phyloP scores from a whole-genome alignment of 2,113 vertebrate species.

The Penelope pileata region DNA sequence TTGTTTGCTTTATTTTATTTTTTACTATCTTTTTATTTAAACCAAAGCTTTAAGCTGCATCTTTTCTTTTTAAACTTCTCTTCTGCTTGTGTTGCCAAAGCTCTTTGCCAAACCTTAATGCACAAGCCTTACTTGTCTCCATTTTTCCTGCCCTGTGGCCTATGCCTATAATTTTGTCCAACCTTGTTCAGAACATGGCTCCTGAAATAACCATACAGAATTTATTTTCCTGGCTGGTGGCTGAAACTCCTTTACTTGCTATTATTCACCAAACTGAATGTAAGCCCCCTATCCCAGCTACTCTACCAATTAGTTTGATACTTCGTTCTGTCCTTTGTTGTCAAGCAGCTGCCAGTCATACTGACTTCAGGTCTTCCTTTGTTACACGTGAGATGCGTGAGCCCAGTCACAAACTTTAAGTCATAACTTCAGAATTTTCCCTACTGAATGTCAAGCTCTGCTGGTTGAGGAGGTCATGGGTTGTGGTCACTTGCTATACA shows the following conservation, averaged over 20 bases:
- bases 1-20: background rate
- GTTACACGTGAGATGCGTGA: background rate
- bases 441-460: background rate
- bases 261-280: background rate
- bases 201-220: background rate
- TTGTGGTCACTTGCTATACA: background rate
- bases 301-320: background rate
- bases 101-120: background rate
- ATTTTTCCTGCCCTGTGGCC: background rate
- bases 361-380: background rate
- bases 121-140: background rate
- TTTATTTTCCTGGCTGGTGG: background rate
- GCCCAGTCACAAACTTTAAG: background rate
- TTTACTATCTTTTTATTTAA: background rate
- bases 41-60: background rate
- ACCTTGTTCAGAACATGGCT: background rate
- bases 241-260: background rate
- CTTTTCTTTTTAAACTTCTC: background rate
- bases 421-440: background rate
- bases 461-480: background rate
- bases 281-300: background rate
- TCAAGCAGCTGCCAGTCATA: background rate
- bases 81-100: background rate
- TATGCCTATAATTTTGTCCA: background rate
- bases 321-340: background rate